These are phyloP conservation scores for Leptoclinus maculatus DNA, from an alignment of 2,797 vertebrate species.

Conservation along the genomic window DNA sequence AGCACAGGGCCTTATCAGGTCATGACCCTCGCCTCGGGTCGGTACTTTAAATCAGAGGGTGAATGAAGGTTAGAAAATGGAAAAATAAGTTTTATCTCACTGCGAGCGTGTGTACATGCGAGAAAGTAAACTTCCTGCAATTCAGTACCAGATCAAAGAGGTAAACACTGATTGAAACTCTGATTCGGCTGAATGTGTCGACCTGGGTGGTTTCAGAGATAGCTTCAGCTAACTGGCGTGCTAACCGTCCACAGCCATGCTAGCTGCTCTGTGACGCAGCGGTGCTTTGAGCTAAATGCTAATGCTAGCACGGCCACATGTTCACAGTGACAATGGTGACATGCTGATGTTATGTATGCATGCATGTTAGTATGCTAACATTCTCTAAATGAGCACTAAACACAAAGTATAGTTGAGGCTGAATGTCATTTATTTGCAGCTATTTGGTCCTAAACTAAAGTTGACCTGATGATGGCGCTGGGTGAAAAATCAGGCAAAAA, in stretches of 20 bases:
- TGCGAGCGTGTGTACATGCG: not conserved
- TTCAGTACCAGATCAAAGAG: slow-evolving; percentile 5
- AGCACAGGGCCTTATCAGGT: slow-evolving; percentile 31
- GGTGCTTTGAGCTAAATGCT: not conserved
- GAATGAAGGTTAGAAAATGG: slow-evolving; percentile 27
- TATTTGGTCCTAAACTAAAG: not conserved
- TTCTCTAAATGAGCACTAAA: not conserved
- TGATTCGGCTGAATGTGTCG: slow-evolving; percentile 5
- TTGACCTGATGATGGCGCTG: not conserved
- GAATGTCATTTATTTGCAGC: not conserved
- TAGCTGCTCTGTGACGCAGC: not conserved
- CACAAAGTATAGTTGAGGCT: not conserved
- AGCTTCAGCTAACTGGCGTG: not conserved
- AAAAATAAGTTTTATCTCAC: slow-evolving; percentile 5
- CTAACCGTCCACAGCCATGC: not conserved
- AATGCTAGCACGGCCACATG: not conserved
- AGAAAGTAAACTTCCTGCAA: slow-evolving; percentile 18
- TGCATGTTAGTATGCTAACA: not conserved
- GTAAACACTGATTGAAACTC: not conserved
- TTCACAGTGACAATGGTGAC: not conserved
- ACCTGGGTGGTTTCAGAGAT: slow-evolving; percentile 5
- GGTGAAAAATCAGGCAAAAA: too few species aligned
- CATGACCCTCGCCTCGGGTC: slow-evolving; percentile 7
- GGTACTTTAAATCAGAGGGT: not conserved
- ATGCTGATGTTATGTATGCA: not conserved